These are phyloP conservation scores for Pteropus alecto DNA, from an alignment of 2,113 vertebrate species.

Conservation along the genomic window DNA sequence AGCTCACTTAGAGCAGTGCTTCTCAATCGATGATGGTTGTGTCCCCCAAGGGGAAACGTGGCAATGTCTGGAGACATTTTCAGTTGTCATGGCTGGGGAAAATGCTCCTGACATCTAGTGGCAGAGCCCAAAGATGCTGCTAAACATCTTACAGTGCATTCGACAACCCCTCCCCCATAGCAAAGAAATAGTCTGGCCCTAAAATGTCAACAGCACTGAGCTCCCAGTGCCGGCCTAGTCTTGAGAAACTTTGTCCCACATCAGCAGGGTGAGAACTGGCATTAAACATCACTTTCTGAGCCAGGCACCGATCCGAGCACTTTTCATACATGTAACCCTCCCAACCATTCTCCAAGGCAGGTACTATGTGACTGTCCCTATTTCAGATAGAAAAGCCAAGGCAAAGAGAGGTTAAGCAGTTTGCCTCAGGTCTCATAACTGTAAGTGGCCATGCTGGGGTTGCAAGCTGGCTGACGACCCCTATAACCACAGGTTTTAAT, in stretches of 20 bases:
- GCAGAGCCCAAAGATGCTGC: neutral
- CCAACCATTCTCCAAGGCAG: neutral
- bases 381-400: neutral
- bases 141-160: neutral
- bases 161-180: neutral
- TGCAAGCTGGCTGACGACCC: neutral
- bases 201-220: neutral
- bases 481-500: neutral
- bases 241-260: neutral
- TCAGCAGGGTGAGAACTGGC: neutral
- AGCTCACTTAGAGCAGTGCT: neutral
- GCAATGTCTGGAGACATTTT: neutral
- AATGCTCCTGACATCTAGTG: neutral
- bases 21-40: neutral
- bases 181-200: neutral
- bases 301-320: neutral
- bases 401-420: neutral
- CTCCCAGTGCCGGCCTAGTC: neutral
- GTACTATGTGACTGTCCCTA: neutral
- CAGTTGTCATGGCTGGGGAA: neutral
- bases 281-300: neutral
- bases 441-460: neutral
- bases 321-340: neutral
- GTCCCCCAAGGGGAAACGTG: rapidly evolving
- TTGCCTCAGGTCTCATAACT: neutral